Evolutionary conservation across 1,140 invertebrate species (phyloP).

Genomic region (Ladona fulva): DNA sequence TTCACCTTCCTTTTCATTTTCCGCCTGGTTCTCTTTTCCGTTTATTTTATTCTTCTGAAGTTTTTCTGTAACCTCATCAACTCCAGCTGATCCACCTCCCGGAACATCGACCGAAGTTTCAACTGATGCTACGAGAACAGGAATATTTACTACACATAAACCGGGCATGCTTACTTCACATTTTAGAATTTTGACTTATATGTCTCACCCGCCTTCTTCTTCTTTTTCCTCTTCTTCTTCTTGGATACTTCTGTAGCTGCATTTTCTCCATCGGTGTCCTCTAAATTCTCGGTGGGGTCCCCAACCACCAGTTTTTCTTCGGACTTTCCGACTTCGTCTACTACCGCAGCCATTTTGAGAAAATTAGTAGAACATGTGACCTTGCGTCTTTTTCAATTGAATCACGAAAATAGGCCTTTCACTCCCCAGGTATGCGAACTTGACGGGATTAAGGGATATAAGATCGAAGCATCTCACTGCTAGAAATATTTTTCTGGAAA

Average conservation of each 20-base stretch:
- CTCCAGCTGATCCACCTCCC: conserved; percentile 30
- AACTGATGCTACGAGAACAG: conserved; percentile 32
- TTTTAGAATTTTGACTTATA: conserved; percentile 23
- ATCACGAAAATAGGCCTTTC: too few relatives aligned
- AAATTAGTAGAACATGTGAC: background rate
- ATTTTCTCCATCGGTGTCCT: conserved; percentile 42
- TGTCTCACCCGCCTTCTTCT: conserved; percentile 53
- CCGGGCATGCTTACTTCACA: background rate
- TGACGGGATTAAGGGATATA: too few relatives aligned
- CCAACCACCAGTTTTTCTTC: conserved; percentile 25
- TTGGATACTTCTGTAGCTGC: conserved; percentile 48
- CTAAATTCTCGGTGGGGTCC: conserved; percentile 32
- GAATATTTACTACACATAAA: background rate
- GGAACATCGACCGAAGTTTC: conserved; percentile 39
- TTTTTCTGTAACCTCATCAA: conserved; percentile 15
- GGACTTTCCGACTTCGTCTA: conserved; percentile 39
- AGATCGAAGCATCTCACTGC: too few relatives aligned
- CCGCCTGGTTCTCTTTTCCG: conserved; percentile 25
- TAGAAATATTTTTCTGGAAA: too few relatives aligned
- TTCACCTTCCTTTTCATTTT: background rate
- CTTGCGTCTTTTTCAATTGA: too few relatives aligned
- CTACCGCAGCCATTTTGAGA: conserved; percentile 40
- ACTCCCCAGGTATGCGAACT: too few relatives aligned
- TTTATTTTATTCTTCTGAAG: conserved; percentile 20
- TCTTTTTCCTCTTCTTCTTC: conserved; percentile 64